Evolutionary conservation across 2,113 vertebrate species (phyloP).

Genomic region (Rhinoptilus africanus): DNA sequence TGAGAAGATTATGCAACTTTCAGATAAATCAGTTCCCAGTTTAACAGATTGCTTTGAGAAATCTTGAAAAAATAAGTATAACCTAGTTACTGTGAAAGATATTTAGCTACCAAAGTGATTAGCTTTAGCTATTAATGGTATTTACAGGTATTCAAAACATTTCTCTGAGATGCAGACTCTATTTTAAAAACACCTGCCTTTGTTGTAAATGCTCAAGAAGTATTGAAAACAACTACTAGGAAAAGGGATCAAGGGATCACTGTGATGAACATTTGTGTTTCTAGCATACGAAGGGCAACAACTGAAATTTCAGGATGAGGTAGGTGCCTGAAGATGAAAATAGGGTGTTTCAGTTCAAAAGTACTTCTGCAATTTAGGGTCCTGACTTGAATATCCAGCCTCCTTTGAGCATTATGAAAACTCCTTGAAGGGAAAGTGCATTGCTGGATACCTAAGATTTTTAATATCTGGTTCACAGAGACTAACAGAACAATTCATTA

Average conservation of each 20-base stretch:
- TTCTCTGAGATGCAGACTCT: neutral
- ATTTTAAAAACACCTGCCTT: neutral
- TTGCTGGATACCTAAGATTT: neutral
- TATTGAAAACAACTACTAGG: neutral
- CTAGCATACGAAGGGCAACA: rapidly evolving
- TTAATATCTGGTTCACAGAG: neutral
- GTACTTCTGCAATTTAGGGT: neutral
- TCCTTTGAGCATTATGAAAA: neutral
- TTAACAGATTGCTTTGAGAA: neutral
- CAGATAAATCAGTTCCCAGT: neutral
- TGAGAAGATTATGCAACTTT: neutral
- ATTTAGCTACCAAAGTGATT: neutral
- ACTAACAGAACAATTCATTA: neutral
- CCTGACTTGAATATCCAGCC: neutral
- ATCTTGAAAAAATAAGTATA: neutral
- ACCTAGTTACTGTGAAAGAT: neutral
- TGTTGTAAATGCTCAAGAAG: neutral
- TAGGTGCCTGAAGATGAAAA: neutral
- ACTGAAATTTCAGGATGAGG: neutral
- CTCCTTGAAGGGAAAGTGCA: neutral
- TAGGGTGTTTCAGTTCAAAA: neutral
- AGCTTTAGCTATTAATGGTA: neutral
- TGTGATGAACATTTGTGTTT: neutral
- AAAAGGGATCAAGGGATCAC: neutral
- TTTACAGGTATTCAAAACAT: neutral